These are phyloP conservation scores for Polypterus bichir DNA, from an alignment of 2,113 vertebrate species.

Conservation along the genomic window DNA sequence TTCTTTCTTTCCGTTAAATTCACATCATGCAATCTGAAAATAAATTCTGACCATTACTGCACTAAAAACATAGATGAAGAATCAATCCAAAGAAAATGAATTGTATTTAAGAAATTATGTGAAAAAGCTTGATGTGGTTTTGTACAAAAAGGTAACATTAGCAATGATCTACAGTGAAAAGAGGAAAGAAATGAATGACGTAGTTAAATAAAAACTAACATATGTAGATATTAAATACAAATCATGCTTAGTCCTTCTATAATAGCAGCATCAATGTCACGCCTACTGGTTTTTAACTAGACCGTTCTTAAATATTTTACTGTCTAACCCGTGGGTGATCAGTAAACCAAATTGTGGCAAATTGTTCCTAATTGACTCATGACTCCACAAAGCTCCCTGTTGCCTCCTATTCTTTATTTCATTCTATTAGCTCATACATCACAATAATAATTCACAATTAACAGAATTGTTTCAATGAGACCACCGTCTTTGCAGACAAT, in stretches of 20 bases:
- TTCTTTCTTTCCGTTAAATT: constrained; percentile 15
- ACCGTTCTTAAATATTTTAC: neutral
- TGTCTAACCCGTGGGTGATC: neutral
- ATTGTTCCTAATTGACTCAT: constrained; percentile 2
- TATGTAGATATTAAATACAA: too few species aligned
- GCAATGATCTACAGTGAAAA: neutral
- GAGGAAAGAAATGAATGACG: neutral
- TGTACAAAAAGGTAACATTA: neutral
- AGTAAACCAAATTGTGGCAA: constrained; percentile 2
- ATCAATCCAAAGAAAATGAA: constrained; percentile 43
- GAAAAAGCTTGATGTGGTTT: constrained; percentile 7
- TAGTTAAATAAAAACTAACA: neutral
- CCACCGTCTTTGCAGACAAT: constrained; percentile 10
- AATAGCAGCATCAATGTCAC: too few species aligned
- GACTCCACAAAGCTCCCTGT: constrained; percentile 4
- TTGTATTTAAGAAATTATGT: constrained; percentile 5
- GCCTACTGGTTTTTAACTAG: too few species aligned
- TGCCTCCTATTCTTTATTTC: constrained; percentile 11
- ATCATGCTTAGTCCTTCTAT: too few species aligned
- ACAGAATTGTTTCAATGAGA: constrained; percentile 13
- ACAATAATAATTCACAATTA: constrained; percentile 18
- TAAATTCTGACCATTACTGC: constrained; percentile 54
- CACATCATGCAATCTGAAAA: constrained; percentile 66
- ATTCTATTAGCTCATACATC: constrained; percentile 9
- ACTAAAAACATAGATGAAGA: constrained; percentile 55